These are phyloP conservation scores for Leptobrachium leishanense DNA, from an alignment of 2,113 vertebrate species.

Conservation along the genomic window DNA sequence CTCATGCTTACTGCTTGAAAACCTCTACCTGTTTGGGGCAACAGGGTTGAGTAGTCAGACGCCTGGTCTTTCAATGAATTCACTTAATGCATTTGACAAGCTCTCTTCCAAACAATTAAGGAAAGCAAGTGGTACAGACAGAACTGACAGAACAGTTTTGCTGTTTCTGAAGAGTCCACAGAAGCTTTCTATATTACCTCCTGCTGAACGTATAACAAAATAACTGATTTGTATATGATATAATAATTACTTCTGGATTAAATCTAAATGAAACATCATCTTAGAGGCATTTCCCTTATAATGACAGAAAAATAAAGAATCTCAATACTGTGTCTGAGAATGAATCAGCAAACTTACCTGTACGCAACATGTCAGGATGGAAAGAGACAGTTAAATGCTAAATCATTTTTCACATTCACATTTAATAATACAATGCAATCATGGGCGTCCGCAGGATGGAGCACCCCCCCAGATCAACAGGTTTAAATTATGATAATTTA, in stretches of 20 bases:
- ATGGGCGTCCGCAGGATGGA: no score
- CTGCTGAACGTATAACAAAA: constrained; percentile 34
- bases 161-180: constrained; percentile 30
- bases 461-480: no score
- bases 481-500: no score
- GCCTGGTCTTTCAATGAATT: constrained; percentile 31
- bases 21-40: constrained; percentile 8
- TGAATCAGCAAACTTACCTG: constrained; percentile 2
- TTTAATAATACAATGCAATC: no score
- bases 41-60: constrained; percentile 27
- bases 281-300: constrained; percentile 41
- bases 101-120: constrained; percentile 46
- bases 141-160: constrained; percentile 47
- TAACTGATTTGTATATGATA: constrained; percentile 43
- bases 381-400: no score
- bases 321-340: constrained; percentile 8
- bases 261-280: constrained; percentile 48
- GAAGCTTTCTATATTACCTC: constrained; percentile 1
- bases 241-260: constrained; percentile 40
- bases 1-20: constrained; percentile 3
- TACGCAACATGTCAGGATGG: neutral
- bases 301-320: constrained; percentile 28
- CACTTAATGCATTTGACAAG: constrained; percentile 42
- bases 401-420: no score
- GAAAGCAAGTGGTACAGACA: constrained; percentile 41